Conservation (phyloP, 1,140 invertebrate species). For the Planococcus citri region DNA sequence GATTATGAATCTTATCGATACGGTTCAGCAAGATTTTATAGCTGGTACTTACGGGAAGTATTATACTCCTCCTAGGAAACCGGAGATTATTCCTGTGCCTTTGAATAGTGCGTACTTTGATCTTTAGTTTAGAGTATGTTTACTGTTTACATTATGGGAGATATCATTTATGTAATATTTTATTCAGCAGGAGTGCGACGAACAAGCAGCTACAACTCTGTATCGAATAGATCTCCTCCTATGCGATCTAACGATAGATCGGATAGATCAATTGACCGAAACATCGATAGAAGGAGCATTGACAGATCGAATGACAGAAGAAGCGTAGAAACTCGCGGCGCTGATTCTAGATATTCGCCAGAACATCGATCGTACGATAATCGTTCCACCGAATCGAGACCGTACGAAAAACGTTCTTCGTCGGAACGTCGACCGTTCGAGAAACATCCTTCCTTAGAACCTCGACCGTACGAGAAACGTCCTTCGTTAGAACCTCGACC, state of each 20-base stretch:
- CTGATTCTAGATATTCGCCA: neutral
- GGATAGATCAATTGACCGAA: neutral
- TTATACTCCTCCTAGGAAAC: conserved; percentile 9
- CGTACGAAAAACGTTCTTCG: neutral
- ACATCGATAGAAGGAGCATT: neutral
- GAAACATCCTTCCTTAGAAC: neutral
- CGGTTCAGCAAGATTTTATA: conserved; percentile 9
- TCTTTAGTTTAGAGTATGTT: too few relatives aligned
- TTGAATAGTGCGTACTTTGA: conserved; percentile 2
- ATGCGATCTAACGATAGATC: neutral
- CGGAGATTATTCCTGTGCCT: neutral
- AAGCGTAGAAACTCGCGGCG: neutral
- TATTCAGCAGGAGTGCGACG: neutral
- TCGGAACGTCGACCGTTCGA: neutral
- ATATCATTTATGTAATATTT: too few relatives aligned
- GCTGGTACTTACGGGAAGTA: neutral
- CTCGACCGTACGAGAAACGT: neutral
- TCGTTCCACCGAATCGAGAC: too few relatives aligned
- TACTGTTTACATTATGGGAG: too few relatives aligned
- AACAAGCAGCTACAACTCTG: neutral
- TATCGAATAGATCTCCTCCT: neutral
- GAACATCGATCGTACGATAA: too few relatives aligned
- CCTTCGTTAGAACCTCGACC: neutral
- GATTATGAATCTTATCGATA: neutral
- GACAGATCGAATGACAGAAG: too few relatives aligned